Percentiles rank a stretch among this genome's conserved stretches.
Conservation (phyloP, 2,113 vertebrate species). For the Gallinago paraguaiae region DNA sequence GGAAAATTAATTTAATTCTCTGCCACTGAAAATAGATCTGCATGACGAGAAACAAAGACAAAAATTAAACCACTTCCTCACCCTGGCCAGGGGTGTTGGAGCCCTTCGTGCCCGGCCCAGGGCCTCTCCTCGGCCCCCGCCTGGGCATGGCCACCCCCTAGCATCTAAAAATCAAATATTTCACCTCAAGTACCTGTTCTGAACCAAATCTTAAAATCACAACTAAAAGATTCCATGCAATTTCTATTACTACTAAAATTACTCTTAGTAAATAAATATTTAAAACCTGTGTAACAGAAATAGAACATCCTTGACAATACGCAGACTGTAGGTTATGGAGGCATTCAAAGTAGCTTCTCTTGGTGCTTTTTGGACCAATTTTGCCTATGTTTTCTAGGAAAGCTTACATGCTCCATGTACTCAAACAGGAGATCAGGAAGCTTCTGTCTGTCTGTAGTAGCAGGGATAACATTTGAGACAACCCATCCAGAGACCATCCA, state of each 20-base stretch:
- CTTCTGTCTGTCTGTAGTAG: neutral
- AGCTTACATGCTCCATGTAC: neutral
- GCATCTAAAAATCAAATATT: neutral
- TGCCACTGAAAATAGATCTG: neutral
- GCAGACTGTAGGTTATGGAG: neutral
- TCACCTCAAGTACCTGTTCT: neutral
- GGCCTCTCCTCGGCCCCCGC: neutral
- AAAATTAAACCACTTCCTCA: neutral
- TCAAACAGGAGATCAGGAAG: neutral
- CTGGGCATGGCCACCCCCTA: accelerated
- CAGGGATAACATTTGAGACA: neutral
- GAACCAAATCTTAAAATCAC: neutral
- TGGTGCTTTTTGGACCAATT: neutral
- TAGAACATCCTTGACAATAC: neutral
- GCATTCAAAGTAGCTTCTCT: neutral
- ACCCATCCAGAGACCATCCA: neutral
- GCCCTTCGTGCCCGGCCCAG: accelerated
- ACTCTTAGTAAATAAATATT: neutral
- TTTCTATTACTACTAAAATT: neutral
- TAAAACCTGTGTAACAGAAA: neutral
- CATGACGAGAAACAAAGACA: neutral
- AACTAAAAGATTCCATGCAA: neutral
- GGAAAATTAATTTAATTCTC: neutral
- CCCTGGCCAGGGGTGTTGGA: neutral
- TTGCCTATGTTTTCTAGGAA: neutral